These are phyloP conservation scores for Trigoniulus corallinus DNA, from an alignment of 1,140 invertebrate genomes.

Conservation along the genomic window DNA sequence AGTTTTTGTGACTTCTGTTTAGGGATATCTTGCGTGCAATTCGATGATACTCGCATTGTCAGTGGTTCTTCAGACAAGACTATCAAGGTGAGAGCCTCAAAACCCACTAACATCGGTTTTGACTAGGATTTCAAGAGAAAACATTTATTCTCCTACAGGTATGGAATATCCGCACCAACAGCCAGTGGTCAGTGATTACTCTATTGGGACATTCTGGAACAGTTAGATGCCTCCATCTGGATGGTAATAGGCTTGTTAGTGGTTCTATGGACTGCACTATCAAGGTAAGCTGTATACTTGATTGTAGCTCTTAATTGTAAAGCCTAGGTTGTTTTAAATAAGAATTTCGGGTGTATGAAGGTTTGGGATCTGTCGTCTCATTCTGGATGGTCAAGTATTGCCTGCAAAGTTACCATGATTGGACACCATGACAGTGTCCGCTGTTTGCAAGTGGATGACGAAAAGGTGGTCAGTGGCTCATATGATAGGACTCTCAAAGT, in stretches of 20 bases:
- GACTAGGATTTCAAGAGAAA: background rate
- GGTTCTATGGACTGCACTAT: conserved; percentile 34
- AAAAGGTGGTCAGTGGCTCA: conserved; percentile 28
- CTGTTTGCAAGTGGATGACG: conserved; percentile 33
- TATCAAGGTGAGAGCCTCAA: conserved; percentile 13
- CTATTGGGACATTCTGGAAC: conserved; percentile 35
- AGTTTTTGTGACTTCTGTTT: too few relatives aligned
- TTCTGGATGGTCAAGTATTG: conserved; percentile 35
- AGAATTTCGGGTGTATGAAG: conserved; percentile 16
- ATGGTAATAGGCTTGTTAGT: conserved; percentile 32
- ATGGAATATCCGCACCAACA: conserved; percentile 33
- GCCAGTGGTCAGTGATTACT: conserved; percentile 35
- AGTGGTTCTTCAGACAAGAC: conserved; percentile 19
- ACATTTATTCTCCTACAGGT: too few relatives aligned
- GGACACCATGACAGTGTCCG: conserved; percentile 33
- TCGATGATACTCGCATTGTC: conserved; percentile 19
- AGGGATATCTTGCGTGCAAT: conserved; percentile 20
- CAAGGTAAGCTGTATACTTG: conserved; percentile 21
- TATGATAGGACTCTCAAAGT: conserved; percentile 24
- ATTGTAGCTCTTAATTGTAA: background rate
- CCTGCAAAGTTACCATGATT: conserved; percentile 37
- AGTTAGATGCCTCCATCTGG: conserved; percentile 34
- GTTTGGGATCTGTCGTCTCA: conserved; percentile 36
- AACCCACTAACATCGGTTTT: background rate
- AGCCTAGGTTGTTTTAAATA: background rate